Evolutionary conservation across 2,888 invertebrate genomes (phyloP).

Genomic region (Eretmocerus hayati): DNA sequence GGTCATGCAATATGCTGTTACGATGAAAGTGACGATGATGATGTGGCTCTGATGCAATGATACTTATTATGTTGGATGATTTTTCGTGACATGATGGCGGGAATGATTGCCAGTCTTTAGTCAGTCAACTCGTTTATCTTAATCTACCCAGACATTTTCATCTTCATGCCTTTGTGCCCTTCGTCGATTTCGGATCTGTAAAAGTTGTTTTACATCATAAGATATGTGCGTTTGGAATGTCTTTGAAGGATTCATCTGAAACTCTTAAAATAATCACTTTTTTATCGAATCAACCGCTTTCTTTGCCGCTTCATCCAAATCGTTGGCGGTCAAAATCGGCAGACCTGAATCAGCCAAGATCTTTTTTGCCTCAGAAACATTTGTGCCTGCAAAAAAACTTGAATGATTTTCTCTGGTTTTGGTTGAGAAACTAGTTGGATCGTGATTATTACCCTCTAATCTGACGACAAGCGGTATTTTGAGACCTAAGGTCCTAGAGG

Average conservation of each 20-base stretch:
- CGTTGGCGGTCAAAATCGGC: slow-evolving; percentile 71
- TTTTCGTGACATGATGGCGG: slow-evolving; percentile 13
- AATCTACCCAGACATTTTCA: slow-evolving; percentile 20
- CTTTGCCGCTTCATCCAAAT: slow-evolving; percentile 89
- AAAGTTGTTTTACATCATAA: slow-evolving; percentile 11
- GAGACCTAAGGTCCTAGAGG: slow-evolving; percentile 71
- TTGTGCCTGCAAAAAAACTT: slow-evolving; percentile 25
- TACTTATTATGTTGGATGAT: slow-evolving; percentile 5
- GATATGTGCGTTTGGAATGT: slow-evolving; percentile 8
- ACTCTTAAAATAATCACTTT: slow-evolving; percentile 20
- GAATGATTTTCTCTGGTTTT: background rate
- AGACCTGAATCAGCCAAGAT: slow-evolving; percentile 79
- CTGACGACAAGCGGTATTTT: slow-evolving; percentile 87
- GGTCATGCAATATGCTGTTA: too few species aligned
- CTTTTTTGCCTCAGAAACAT: slow-evolving; percentile 69
- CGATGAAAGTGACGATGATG: slow-evolving; percentile 9
- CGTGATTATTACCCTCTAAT: slow-evolving; percentile 66
- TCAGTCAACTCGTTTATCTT: background rate
- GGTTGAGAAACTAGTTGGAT: background rate
- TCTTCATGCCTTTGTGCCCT: slow-evolving; percentile 13
- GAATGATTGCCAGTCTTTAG: slow-evolving; percentile 22
- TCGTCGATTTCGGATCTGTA: slow-evolving; percentile 19
- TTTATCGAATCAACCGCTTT: slow-evolving; percentile 61
- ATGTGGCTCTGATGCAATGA: slow-evolving; percentile 8
- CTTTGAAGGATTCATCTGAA: background rate